Conservation (phyloP, 1,140 invertebrate genomes). For the Druon quercuslanigerum region DNA sequence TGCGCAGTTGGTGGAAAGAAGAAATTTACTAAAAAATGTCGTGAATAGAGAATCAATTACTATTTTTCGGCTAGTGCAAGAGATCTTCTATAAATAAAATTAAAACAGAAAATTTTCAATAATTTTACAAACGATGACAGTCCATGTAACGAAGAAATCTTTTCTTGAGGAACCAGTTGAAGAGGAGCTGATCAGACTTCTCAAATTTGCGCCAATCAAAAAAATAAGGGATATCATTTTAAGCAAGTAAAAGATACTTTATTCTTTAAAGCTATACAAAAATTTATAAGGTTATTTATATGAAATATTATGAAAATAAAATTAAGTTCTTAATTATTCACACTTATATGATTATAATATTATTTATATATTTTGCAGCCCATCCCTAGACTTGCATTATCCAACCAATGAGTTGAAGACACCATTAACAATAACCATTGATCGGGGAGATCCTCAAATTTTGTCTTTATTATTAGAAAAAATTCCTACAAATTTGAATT, state of each 20-base stretch:
- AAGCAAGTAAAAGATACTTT: slow-evolving; percentile 33
- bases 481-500: slow-evolving; percentile 36
- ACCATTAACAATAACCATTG: slow-evolving; percentile 67
- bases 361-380: slow-evolving; percentile 31
- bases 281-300: no score
- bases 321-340: no score
- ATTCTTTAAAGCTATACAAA: not conserved
- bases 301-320: not conserved
- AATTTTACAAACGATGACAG: not conserved
- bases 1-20: not conserved
- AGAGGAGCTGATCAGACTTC: slow-evolving; percentile 48
- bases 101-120: not conserved
- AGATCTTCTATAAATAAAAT: no score
- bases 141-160: not conserved
- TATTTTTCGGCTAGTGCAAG: not conserved
- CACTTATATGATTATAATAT: not conserved
- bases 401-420: slow-evolving; percentile 58
- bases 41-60: not conserved
- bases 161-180: slow-evolving; percentile 32
- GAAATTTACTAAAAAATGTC: no score
- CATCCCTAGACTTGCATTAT: slow-evolving; percentile 50
- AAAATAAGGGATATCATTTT: slow-evolving; percentile 43
- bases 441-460: slow-evolving; percentile 66
- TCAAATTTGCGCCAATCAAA: slow-evolving; percentile 40
- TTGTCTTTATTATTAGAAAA: slow-evolving; percentile 44